These are phyloP conservation scores for Drosophila sproati DNA, from an alignment of 1,140 invertebrate genomes.

Conservation along the genomic window DNA sequence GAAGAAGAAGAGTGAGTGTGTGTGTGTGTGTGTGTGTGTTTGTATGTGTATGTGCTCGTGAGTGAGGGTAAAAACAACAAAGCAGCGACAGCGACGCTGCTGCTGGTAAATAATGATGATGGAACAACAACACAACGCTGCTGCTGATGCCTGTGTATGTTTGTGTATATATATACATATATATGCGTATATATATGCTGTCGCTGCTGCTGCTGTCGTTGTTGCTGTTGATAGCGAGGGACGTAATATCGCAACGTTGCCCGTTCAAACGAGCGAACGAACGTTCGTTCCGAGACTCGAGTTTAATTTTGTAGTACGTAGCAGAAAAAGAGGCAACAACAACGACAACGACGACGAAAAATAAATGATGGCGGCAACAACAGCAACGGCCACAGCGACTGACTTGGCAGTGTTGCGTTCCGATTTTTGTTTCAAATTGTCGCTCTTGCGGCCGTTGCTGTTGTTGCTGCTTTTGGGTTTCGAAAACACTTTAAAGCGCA, in stretches of 20 bases:
- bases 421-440: conserved; percentile 76
- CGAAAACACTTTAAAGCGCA: conserved; percentile 73
- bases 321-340: conserved; percentile 74
- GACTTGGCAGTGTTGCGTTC: conserved; percentile 81
- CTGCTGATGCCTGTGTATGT: conserved; percentile 35
- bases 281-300: conserved; percentile 73
- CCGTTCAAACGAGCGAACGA: conserved; percentile 72
- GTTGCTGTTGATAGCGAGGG: conserved; percentile 70
- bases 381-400: conserved; percentile 42
- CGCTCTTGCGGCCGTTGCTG: conserved; percentile 27
- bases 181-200: conserved; percentile 34
- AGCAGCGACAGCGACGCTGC: conserved; percentile 57
- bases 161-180: conserved; percentile 38
- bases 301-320: conserved; percentile 82
- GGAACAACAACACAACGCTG: conserved; percentile 62
- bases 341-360: conserved; percentile 58
- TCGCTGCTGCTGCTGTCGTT: conserved; percentile 29
- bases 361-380: conserved; percentile 72
- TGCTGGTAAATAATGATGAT: conserved; percentile 82
- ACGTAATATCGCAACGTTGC: conserved; percentile 81
- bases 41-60: conserved; percentile 24
- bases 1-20: conserved; percentile 36
- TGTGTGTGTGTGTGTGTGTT: conserved; percentile 11
- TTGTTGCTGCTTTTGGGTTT: conserved; percentile 53
- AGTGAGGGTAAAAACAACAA: conserved; percentile 80